These are phyloP conservation scores for Gasteruption jaculator DNA, from an alignment of 2,888 invertebrate species.

Conservation along the genomic window DNA sequence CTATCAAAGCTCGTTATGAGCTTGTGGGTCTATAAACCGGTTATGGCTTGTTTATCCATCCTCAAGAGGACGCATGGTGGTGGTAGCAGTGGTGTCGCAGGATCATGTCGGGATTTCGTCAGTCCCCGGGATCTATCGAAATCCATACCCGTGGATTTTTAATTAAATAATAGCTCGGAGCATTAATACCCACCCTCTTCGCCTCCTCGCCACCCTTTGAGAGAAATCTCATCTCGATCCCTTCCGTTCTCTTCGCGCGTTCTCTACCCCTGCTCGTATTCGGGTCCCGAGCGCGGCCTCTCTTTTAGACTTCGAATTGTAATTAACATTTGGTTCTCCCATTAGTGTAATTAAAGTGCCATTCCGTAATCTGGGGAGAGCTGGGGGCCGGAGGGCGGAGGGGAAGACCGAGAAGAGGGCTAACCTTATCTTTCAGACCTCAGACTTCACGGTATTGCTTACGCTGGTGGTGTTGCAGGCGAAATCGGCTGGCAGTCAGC, in stretches of 20 bases:
- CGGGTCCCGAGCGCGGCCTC: conserved; percentile 49
- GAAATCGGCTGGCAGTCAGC: conserved; percentile 23
- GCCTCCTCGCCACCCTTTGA: conserved; percentile 21
- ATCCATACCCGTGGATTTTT: too few relatives aligned
- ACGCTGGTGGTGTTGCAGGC: too few relatives aligned
- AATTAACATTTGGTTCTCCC: conserved; percentile 72
- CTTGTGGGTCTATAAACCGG: too few relatives aligned
- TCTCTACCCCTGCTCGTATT: conserved; percentile 25
- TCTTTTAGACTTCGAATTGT: conserved; percentile 65
- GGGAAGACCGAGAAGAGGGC: conserved; percentile 31
- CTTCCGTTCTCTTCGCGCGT: conserved; percentile 19
- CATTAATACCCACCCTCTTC: conserved; percentile 38
- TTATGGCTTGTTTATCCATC: too few relatives aligned
- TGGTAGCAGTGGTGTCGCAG: conserved; percentile 31
- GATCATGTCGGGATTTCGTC: conserved; percentile 46
- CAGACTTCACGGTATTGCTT: conserved; percentile 45
- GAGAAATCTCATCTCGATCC: conserved; percentile 29
- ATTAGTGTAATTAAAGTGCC: conserved; percentile 76
- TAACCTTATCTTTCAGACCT: conserved; percentile 52
- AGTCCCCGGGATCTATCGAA: too few relatives aligned
- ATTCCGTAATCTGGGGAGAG: conserved; percentile 59
- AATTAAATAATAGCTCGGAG: conserved; percentile 52
- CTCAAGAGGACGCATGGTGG: conserved; percentile 9
- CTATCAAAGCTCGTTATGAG: not conserved
- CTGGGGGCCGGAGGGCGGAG: conserved; percentile 23